These are phyloP conservation scores for Zosterops hypoxanthus DNA, from an alignment of 2,113 vertebrate genomes.

Conservation along the genomic window DNA sequence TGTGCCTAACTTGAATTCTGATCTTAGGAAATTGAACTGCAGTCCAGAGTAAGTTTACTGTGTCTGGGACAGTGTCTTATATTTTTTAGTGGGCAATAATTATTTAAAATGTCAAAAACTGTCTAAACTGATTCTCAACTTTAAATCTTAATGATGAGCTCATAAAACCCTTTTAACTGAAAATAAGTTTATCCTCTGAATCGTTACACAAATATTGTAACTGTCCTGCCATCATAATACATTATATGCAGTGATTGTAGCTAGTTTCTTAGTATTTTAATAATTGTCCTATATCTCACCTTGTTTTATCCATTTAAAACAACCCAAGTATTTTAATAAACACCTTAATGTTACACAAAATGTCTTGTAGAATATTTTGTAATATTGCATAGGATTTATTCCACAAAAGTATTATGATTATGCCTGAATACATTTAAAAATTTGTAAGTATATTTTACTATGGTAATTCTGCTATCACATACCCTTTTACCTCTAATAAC, in stretches of 20 bases:
- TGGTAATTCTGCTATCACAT: background rate
- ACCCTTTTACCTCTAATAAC: background rate
- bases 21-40: constrained; percentile 94
- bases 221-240: background rate
- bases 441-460: background rate
- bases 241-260: background rate
- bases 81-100: background rate
- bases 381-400: background rate
- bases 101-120: background rate
- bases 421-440: background rate
- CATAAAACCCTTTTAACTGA: background rate
- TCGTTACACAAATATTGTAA: background rate
- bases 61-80: background rate
- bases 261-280: background rate
- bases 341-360: background rate
- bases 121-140: background rate
- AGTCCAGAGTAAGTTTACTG: constrained; percentile 88
- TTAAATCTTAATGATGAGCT: background rate
- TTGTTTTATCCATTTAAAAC: background rate
- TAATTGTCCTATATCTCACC: background rate
- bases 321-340: background rate
- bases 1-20: constrained; percentile 89
- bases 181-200: background rate
- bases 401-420: background rate
- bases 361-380: background rate